A percentile compares a stretch with the other conserved stretches of the same genome.
Conservation (phyloP, 2,797 vertebrate species). For the Rhinatrema bivittatum region DNA sequence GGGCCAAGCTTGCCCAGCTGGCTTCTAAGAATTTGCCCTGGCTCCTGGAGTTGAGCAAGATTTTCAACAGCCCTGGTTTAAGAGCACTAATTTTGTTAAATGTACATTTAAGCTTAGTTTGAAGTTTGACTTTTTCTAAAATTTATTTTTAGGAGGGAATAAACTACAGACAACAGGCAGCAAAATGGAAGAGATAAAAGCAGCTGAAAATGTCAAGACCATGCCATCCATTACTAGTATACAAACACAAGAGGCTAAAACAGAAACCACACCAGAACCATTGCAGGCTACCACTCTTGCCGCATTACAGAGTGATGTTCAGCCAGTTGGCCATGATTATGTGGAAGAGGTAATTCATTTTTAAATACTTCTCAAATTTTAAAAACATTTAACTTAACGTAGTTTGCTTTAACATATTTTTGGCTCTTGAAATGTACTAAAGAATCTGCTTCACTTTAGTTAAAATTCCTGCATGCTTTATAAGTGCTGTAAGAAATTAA, state of each 20-base stretch:
- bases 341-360: constrained; percentile 81
- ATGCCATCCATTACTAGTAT: constrained; percentile 40
- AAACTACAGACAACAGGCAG: constrained; percentile 83
- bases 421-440: too few relatives aligned
- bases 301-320: constrained; percentile 89
- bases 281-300: constrained; percentile 77
- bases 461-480: too few relatives aligned
- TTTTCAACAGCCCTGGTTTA: too few relatives aligned
- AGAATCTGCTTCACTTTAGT: too few relatives aligned
- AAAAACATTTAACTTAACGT: neutral
- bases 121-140: too few relatives aligned
- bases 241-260: constrained; percentile 57
- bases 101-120: too few relatives aligned
- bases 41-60: too few relatives aligned
- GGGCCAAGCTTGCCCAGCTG: too few relatives aligned
- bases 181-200: constrained; percentile 80
- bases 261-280: constrained; percentile 58
- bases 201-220: constrained; percentile 52
- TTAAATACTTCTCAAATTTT: neutral
- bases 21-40: too few relatives aligned
- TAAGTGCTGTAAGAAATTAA: too few relatives aligned
- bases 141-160: constrained; percentile 71
- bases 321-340: constrained; percentile 94
- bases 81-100: constrained; percentile 37
- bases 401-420: too few relatives aligned